Base-by-base conservation (phyloP, 2,888 invertebrate species). In the Drosophila hawaiiensis region DNA sequence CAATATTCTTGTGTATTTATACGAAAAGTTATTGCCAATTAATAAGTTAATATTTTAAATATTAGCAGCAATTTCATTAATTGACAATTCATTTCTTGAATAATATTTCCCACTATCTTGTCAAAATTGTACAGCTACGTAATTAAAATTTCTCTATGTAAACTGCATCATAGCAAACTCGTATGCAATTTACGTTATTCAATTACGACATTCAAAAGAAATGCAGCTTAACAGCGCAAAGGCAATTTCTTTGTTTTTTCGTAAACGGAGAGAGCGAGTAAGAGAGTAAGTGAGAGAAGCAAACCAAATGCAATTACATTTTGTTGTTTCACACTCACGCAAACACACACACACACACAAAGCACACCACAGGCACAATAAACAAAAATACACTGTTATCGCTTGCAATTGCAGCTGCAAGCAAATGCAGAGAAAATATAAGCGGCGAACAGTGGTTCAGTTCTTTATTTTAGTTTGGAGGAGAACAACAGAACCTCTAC, bases 371-470 rank as follows among this genome's bases (percentile, higher is more conserved):
- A 50, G n/a, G 62, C 73, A 53, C 56, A 64, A 50, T 59, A 68
- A 68, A 67, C 41, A 64, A 74, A 41, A 71, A 68, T 41, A 41
- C 65, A 56, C 68, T 66, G 76, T 72, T 78, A 78, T 78, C 71
- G 78, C 50, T 49, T 65, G 55, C 71, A 80, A 66, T 71, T 79
- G 81, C 79, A 79, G 72, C 81, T 80, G 78, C 72, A 80, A 29
- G 53, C 33, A 52, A 72, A 73, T 66, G 63, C 75, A 66, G 66
- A 73, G 68, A 74, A 64, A 22, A 49, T 53, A 56, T 50, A 47
- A 47, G 50, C 12, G 19, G 3, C 2, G 14, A 10, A 80, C 81
- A 67, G 73, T 80, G 80, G 33, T 35, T 35, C 33, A 35, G 4
- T 35, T 14, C 33, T 14, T 35, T 35, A 35, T 35, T 14, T 35